Base-by-base conservation (phyloP, 2,113 vertebrate species). In the Candoia aspera region DNA sequence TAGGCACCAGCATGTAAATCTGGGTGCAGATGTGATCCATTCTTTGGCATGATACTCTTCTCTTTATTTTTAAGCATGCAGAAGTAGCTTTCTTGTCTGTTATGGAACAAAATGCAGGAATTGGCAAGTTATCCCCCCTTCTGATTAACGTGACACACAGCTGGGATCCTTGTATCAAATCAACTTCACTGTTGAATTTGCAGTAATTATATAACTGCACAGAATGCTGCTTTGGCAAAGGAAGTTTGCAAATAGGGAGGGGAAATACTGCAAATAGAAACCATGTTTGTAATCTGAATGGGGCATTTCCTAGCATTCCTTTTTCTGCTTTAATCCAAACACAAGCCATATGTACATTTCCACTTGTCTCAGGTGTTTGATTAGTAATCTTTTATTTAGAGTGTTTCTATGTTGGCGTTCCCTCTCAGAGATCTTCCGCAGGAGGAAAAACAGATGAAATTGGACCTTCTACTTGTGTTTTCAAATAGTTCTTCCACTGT, bases 241-340 rank as follows among this genome's bases (percentile, higher is more conserved):
- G 89, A 95, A 86, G 93, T 96, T 92, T 96, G 90, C 33, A 93
- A 49, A 89, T 0, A 88, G 93, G 86, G 37, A 92, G 33, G 90
- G 83, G 37, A 93, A 54, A 9, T 29, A 94, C 95, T 91, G 89
- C 94, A 96, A 97, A 95, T 88, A 57, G 92, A 90, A 42, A 90
- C 55, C 53, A n/a, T 96, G 86, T 96, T 96, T 97, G 91, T 93
- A 93, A 84, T 94, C 93, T 96, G 91, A 89, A 96, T 95, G 54
- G 64, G 60, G 83, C 94, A 79, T 96, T 96, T 94, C 86, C 86
- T 94, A 87, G 87, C 1, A 2, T 89, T 93, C 10, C 23, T 62
- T 64, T 86, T 90, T 87, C 89, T 93, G 55, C 86, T 95, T n/a
- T 68, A 93, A 95, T 87, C 90, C 92, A 79, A 42, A 94, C 95